Evolutionary conservation across 2,113 vertebrate species (phyloP).

Genomic region (Carassius carassius): DNA sequence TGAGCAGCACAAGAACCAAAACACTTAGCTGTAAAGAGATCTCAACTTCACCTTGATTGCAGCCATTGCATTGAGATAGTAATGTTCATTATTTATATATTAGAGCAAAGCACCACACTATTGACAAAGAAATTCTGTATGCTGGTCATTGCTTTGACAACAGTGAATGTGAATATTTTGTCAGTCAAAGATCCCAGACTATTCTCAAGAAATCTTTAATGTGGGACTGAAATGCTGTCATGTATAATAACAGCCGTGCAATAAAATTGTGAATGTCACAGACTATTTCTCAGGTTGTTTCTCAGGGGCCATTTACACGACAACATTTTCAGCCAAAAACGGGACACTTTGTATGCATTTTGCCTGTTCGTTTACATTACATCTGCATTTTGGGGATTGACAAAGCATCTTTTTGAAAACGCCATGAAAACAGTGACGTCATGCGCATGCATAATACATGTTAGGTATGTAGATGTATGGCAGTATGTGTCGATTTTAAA

Average conservation of each 20-base stretch:
- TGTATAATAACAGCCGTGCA: conserved; percentile 61
- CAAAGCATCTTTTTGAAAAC: too few relatives aligned
- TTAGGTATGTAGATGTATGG: too few relatives aligned
- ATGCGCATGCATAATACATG: too few relatives aligned
- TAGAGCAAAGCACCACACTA: conserved; percentile 26
- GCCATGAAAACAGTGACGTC: too few relatives aligned
- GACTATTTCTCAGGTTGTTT: conserved; percentile 45
- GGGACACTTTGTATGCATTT: too few relatives aligned
- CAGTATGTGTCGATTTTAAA: too few relatives aligned
- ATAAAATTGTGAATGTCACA: conserved; percentile 66
- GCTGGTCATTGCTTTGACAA: conserved; percentile 59
- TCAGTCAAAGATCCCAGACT: conserved; percentile 49
- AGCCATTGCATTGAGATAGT: conserved; percentile 10
- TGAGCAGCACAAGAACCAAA: conserved; percentile 59
- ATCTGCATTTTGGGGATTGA: too few relatives aligned
- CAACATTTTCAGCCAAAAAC: too few relatives aligned
- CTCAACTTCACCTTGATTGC: not conserved
- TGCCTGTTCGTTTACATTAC: too few relatives aligned
- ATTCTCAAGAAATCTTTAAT: conserved; percentile 46
- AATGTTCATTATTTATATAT: conserved; percentile 28
- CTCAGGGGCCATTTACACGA: not conserved
- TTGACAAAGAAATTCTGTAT: conserved; percentile 50
- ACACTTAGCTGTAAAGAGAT: conserved; percentile 30
- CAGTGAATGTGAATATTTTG: conserved; percentile 59
- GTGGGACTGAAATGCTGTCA: conserved; percentile 53